Base-by-base conservation (phyloP, 1,140 invertebrate species). In the Bradynema listronoti region DNA sequence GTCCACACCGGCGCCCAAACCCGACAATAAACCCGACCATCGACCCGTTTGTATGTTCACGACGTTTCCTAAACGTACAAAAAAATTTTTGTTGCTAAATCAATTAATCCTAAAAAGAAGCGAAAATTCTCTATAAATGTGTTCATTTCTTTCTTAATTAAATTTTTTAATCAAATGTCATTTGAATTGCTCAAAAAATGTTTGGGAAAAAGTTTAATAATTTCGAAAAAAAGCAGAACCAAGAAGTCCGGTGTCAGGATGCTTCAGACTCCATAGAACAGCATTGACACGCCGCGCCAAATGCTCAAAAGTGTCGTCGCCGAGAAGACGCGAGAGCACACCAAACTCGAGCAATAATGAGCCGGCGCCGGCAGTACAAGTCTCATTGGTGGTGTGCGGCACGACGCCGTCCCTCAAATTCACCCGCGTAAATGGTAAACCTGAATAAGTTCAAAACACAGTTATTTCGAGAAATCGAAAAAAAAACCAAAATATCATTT, bases 1-100 rank as follows among this genome's bases (percentile, higher is more conserved):
- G 73, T 86, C 85, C n/a, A 85, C 73, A 19, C 85, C 85, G 46
- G 85, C 85, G 25, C 85, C 86, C 5, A 87, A 69, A 3, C 86
- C 85, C 32, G 83, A 83, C 72, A 86, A 79, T 43, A 80, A 73
- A 11, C 84, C 82, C 19, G 81, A 71, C 85, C 85, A 86, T 73
- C 83, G 79, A 2, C 85, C 85, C 33, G 83, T 85, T 68, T 85
- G 81, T 19, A 85, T 82, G 72, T 86, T 80, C 43, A 85, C 83
- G 3, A 84, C 80, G 78, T 84, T 85, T 30, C 84, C 84, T 83
- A 16, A 63, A 63, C 39, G 27, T 3, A 43, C 22, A 43, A 43
- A 61, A 16, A 75, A n/a, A n/a, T n/a, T n/a, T n/a, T n/a, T n/a
- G n/a, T n/a, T n/a, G n/a, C n/a, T n/a, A n/a, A n/a, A n/a, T n/a